phyloP scores from a whole-genome alignment of 2,113 vertebrate genomes.

The Mustela nigripes region DNA sequence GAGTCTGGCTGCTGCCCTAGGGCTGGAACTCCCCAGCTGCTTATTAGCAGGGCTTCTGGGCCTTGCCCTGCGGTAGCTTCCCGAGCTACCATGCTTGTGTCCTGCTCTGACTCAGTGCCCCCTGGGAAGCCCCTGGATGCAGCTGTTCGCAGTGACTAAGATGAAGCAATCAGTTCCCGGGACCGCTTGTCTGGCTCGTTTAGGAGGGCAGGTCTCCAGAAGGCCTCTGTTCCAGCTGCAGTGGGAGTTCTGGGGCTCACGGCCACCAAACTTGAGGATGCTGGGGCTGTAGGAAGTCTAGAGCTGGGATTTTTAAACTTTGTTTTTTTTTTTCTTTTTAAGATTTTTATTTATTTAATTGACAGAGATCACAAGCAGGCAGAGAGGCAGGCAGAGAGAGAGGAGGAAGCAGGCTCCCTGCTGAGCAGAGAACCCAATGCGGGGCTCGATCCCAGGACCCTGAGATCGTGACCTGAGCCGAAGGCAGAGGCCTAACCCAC shows the following conservation, averaged over 20 bases:
- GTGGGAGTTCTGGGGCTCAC: neutral
- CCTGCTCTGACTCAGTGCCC: slow-evolving; percentile 64
- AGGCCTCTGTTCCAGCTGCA: neutral
- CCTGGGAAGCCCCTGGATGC: slow-evolving; percentile 64
- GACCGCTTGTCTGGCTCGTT: neutral
- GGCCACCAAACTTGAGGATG: neutral
- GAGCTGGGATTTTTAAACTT: neutral
- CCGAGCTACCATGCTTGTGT: slow-evolving; percentile 68
- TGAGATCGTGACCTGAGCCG: too few relatives aligned
- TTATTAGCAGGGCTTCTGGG: slow-evolving; percentile 57
- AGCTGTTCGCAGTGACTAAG: slow-evolving; percentile 31
- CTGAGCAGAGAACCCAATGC: too few relatives aligned
- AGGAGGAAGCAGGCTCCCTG: too few relatives aligned
- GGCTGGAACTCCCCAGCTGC: neutral
- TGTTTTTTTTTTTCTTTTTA: too few relatives aligned
- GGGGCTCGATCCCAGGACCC: too few relatives aligned
- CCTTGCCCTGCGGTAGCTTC: slow-evolving; percentile 56
- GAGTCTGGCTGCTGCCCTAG: neutral
- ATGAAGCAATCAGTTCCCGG: neutral
- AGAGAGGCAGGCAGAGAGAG: too few relatives aligned
- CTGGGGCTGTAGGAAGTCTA: neutral
- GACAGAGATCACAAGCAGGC: too few relatives aligned
- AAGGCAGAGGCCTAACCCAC: too few relatives aligned
- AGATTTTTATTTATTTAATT: too few relatives aligned
- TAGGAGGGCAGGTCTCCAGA: neutral